Evolutionary conservation across 2,797 vertebrate genomes (phyloP).

Genomic region (Taenioides sp.): DNA sequence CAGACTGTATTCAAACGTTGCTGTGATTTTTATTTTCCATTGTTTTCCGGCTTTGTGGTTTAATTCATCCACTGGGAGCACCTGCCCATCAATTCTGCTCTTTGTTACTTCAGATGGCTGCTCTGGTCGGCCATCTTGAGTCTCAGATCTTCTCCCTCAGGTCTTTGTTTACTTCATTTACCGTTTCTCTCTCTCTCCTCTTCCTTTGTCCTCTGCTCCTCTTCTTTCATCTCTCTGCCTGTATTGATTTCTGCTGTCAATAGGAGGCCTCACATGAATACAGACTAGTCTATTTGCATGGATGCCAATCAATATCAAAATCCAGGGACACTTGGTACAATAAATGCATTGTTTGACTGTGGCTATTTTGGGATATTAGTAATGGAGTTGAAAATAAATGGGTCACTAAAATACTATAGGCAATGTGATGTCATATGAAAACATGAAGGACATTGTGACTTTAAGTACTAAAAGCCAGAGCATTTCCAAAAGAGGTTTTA

Average conservation of each 20-base stretch:
- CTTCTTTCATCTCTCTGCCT: conserved; percentile 42
- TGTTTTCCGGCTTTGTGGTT: conserved; percentile 7
- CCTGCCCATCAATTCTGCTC: conserved; percentile 23
- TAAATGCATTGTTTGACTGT: conserved; percentile 20
- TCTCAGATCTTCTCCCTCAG: conserved; percentile 29
- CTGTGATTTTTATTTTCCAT: conserved; percentile 9
- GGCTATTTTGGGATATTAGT: not conserved
- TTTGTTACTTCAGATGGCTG: conserved; percentile 16
- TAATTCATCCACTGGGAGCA: conserved; percentile 15
- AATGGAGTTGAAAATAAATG: not conserved
- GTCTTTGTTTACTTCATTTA: conserved; percentile 21
- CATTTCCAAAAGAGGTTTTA: too few species aligned
- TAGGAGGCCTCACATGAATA: conserved; percentile 53
- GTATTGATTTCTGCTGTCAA: conserved; percentile 60
- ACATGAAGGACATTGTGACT: not conserved
- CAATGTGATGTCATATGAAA: not conserved
- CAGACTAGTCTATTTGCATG: conserved; percentile 59
- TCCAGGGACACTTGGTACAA: conserved; percentile 14
- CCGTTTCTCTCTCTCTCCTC: conserved; percentile 18
- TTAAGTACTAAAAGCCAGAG: not conserved
- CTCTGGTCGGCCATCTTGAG: conserved; percentile 22
- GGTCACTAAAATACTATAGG: not conserved
- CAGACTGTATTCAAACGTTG: conserved; percentile 13
- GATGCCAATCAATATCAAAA: conserved; percentile 29
- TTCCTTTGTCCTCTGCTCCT: conserved; percentile 31